A percentile compares a stretch with the other conserved stretches of the same genome.
Conservation (phyloP, 2,797 vertebrate genomes). For the Phrynocephalus guinanensis region DNA sequence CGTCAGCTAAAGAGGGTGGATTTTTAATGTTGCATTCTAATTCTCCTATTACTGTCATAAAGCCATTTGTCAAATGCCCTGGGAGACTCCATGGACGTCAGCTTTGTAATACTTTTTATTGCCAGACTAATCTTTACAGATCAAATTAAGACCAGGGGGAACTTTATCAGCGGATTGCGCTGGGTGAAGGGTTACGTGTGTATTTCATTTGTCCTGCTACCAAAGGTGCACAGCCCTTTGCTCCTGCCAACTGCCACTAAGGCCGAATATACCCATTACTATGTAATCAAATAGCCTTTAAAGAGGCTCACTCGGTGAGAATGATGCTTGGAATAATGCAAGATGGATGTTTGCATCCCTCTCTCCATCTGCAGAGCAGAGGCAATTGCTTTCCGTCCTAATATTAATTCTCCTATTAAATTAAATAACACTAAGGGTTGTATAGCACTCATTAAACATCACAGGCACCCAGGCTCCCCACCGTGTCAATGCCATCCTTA, state of each 20-base stretch:
- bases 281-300: conserved; percentile 47
- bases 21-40: conserved; percentile 78
- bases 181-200: conserved; percentile 48
- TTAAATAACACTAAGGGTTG: conserved; percentile 45
- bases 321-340: conserved; percentile 38
- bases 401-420: conserved; percentile 58
- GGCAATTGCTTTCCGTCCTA: conserved; percentile 27
- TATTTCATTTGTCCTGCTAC: conserved; percentile 14
- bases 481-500: conserved; percentile 21
- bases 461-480: conserved; percentile 45
- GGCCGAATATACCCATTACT: not conserved
- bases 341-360: conserved; percentile 53
- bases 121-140: conserved; percentile 78
- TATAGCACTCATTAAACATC: conserved; percentile 50
- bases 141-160: conserved; percentile 77
- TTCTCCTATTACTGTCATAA: conserved; percentile 84
- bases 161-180: conserved; percentile 55
- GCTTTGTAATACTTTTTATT: conserved; percentile 53
- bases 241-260: conserved; percentile 2
- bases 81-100: conserved; percentile 57
- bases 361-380: conserved; percentile 27
- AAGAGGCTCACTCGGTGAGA: conserved; percentile 36
- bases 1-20: conserved; percentile 51
- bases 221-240: conserved; percentile 30
- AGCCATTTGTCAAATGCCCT: conserved; percentile 78